Evolutionary conservation across 2,888 invertebrate species (phyloP), one percentile per base, ranked within the genome.

Genomic region (Agonopterix alstromeriana): DNA sequence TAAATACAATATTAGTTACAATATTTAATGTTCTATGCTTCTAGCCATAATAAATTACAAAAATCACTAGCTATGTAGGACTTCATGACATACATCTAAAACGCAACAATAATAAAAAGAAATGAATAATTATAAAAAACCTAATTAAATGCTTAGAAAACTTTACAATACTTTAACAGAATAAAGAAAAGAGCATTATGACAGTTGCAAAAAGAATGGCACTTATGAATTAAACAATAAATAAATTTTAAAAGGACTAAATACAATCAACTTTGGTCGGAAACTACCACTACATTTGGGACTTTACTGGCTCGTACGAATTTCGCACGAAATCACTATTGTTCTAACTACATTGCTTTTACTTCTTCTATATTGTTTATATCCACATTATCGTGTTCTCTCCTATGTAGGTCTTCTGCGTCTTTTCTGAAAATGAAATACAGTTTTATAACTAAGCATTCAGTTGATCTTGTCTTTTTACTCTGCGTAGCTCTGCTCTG

Each of bases 241-340:
- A 58, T 58, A 58, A 51, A 53, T 54, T 56, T 41, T 38, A 10
- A 35, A 44, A 38, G 43, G 48, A 52, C 46, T 52, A 52, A 41
- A 53, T 73, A 73, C 63, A 70, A 65, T 71, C 74, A 83, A 76
- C 87, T 88, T 88, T 88, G 87, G 87, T 86, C 75, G 82, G 71
- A 76, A 61, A 76, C 84, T 86, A 86, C 76, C 67, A 67, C 86
- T 87, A 86, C 77, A 76, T 82, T 82, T 84, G 79, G 82, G 72
- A 68, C 66, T 59, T 55, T 58, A 59, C 61, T 68, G 60, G 61
- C 62, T 61, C 56, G 57, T 55, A 53, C 49, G 51, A 1, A 2
- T 2, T 0, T 8, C 48, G 42, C 47, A 48, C 53, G 49, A 51
- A 53, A 48, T 53, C 38, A 45, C 44, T 45, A 40, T 40, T n/a